A percentile compares a stretch with the other conserved stretches of the same genome.
phyloP scores from a whole-genome alignment of 1,140 invertebrate species.

The Pomacea maculata region DNA sequence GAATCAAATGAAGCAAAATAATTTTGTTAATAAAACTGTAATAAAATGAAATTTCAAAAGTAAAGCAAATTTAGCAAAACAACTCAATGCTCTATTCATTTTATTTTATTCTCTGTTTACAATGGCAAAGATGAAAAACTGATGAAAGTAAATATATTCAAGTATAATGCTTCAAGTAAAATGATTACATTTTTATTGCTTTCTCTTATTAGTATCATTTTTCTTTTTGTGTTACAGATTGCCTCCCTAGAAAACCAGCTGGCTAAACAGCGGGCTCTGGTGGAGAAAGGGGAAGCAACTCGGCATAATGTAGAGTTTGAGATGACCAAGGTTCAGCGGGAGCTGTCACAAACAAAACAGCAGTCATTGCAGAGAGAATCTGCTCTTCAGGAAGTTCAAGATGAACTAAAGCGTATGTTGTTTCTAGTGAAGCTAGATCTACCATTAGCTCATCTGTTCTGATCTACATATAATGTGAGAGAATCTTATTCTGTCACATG shows the following conservation, averaged over 20 bases:
- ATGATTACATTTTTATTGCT: neutral
- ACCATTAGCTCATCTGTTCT: neutral
- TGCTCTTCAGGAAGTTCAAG: conserved; percentile 33
- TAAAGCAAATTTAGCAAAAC: neutral
- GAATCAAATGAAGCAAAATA: neutral
- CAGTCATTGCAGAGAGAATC: conserved; percentile 37
- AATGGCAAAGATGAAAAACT: neutral
- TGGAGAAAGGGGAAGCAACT: conserved; percentile 53
- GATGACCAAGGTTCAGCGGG: conserved; percentile 45
- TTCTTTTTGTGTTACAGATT: conserved; percentile 33
- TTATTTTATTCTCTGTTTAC: neutral
- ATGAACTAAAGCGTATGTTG: conserved; percentile 47
- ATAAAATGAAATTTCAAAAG: neutral
- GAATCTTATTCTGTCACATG: neutral
- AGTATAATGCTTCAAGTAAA: neutral
- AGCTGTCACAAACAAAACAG: conserved; percentile 44
- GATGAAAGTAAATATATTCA: neutral
- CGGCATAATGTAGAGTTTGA: conserved; percentile 57
- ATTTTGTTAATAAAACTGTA: neutral
- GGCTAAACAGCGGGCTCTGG: conserved; percentile 41
- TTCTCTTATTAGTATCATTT: neutral
- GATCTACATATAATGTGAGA: neutral
- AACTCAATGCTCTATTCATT: neutral
- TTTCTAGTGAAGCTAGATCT: neutral
- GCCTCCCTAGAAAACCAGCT: conserved; percentile 45